Base-by-base conservation (phyloP, 2,113 vertebrate species). In the Cebidichthys violaceus region DNA sequence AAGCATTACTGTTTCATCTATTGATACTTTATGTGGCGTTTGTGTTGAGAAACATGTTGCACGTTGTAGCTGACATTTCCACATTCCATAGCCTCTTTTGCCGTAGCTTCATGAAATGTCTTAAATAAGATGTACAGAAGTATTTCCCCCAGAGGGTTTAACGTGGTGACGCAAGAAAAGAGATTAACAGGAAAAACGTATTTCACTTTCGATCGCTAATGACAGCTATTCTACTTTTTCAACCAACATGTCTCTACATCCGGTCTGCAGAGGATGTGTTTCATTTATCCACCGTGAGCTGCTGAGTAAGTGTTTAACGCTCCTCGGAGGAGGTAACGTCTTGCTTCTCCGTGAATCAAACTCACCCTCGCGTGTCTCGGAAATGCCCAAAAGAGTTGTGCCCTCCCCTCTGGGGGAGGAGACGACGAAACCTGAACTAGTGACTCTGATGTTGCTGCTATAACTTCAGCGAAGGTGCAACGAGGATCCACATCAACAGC, bases 211-310 rank as follows among this genome's bases (percentile, higher is more conserved):
- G 78, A 0, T 5, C 10, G 1, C 6, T 3, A 9, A 2, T 9
- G 2, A 24, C 0, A 17, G 3, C 0, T 75, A 69, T 18, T 22
- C 41, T 66, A 4, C 4, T 4, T 35, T 5, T 11, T 0, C 0
- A 6, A 17, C 0, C 9, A 11, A 4, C 0, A 8, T 6, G 4
- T 2, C 1, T 3, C 4, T 14, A 0, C 50, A 3, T 55, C 67
- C 27, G 18, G 55, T 47, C n/a, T 9, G 33, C 22, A 62, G 22
- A 33, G 68, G 22, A 18, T 14, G 27, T 4, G 10, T 43, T 71
- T 1, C 0, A 24, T 61, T 61, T 31, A 18, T 0, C 0, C 0
- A 18, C 33, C 45, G 4, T 0, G 22, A 69, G 31, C 22, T 0
- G 64, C 39, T n/a, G 6, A 1, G 15, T 9, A n/a, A 0, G 1